Percentiles rank a stretch among this genome's conserved stretches.
Evolutionary conservation across 2,797 vertebrate species (phyloP).

Genomic region (Varecia variegata): DNA sequence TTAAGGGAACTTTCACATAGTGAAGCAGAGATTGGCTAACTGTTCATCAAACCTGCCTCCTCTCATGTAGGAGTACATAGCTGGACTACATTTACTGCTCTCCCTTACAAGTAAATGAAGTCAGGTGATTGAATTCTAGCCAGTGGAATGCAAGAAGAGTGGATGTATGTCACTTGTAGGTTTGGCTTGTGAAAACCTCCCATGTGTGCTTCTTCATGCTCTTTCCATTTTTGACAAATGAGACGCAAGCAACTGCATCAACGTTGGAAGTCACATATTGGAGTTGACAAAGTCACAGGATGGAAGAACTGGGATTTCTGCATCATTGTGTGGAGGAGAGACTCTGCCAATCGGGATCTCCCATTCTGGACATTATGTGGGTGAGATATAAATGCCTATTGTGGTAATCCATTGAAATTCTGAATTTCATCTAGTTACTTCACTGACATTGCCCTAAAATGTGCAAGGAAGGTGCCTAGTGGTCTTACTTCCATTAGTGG

Average conservation of each 20-base stretch:
- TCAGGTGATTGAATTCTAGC: neutral
- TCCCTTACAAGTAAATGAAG: neutral
- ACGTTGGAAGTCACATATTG: neutral
- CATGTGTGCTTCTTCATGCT: neutral
- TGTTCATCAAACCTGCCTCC: neutral
- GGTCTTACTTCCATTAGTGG: neutral
- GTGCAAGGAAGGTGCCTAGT: neutral
- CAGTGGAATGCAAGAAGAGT: neutral
- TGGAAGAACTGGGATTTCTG: neutral
- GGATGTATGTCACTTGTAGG: neutral
- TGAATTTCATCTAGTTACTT: neutral
- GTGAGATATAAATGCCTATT: neutral
- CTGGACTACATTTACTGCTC: neutral
- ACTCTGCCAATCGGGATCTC: neutral
- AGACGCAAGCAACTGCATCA: neutral
- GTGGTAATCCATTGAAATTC: neutral
- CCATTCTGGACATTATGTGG: too few relatives aligned
- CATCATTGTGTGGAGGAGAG: fast-evolving
- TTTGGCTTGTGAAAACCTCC: neutral
- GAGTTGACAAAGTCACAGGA: neutral
- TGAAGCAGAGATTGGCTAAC: neutral
- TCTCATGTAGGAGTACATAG: neutral
- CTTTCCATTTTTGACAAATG: neutral
- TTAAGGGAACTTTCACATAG: neutral
- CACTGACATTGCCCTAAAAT: neutral